Evolutionary conservation across 2,113 vertebrate genomes (phyloP), one percentile per base, ranked within the genome.

Genomic region (Donacobius atricapilla): DNA sequence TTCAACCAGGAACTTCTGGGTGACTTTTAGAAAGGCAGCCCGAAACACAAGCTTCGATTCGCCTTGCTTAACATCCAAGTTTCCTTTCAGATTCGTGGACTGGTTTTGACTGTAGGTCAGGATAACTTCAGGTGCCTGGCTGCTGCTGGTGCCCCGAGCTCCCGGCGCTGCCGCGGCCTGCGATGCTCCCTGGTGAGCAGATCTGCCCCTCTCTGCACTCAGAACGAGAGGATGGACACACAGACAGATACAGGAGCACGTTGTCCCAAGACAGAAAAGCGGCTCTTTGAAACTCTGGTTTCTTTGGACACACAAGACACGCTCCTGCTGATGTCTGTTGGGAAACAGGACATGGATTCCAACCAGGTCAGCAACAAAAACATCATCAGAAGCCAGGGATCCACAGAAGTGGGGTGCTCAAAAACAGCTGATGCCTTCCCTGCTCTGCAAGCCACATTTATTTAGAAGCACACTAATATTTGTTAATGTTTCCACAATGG

Each of bases 131-230:
- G 15, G 31, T 45, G 65, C 39, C 65, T 17, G 40, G 9, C 0
- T 28, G 64, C 47, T 51, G 51, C 25, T 2, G 14, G 47, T 39
- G 28, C 11, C 40, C 42, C 4, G 6, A 44, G 44, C 63, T 75
- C 35, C 20, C 6, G 7, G 13, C 12, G 1, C 18, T 2, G 5
- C 33, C 2, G 2, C 2, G 44, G 64, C 20, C 65, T 13, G 15
- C 0, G 33, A 35, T 0, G 7, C 20, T 18, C 42, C 13, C 31
- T 33, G 54, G 58, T 22, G 54, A 79, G 64, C 2, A 1, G 30
- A 39, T 58, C 44, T 47, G 51, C 44, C 1, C 3, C 42, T 17
- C 37, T 47, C 65, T 3, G 0, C 13, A 5, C 21, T 39, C 60
- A 71, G 51, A n/a, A n/a, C n/a, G 22, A 45, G 33, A 92, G 42